Evolutionary conservation across 2,113 vertebrate species (phyloP).

Genomic region (Varanus komodoensis): DNA sequence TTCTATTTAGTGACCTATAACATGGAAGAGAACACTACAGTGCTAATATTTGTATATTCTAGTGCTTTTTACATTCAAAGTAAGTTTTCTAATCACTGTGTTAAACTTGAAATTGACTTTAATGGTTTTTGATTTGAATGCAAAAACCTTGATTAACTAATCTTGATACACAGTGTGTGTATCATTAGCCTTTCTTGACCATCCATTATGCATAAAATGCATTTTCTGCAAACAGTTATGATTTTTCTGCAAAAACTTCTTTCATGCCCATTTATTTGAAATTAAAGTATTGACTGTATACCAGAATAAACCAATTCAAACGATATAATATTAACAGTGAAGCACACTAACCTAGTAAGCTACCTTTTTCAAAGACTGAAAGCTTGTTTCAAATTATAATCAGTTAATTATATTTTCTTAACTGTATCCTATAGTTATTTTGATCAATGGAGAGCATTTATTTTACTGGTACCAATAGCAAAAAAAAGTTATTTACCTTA

Average conservation of each 20-base stretch:
- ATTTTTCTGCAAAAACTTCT: neutral
- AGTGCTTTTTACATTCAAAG: conserved; percentile 30
- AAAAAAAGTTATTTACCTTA: too few species aligned
- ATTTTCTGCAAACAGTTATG: neutral
- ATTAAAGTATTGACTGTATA: neutral
- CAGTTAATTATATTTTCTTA: too few species aligned
- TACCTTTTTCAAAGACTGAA: neutral
- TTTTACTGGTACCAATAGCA: too few species aligned
- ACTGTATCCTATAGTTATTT: neutral
- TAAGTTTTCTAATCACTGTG: conserved; percentile 47
- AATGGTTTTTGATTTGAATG: conserved; percentile 21
- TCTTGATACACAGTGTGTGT: neutral
- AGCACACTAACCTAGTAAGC: neutral
- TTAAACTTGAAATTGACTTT: conserved; percentile 45
- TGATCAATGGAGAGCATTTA: too few species aligned
- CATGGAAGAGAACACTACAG: conserved; percentile 34
- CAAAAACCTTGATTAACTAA: neutral
- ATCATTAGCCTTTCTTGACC: neutral
- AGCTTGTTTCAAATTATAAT: neutral
- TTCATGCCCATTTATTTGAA: neutral
- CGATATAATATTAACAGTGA: fast-evolving
- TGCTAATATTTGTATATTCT: conserved; percentile 52
- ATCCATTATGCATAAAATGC: neutral
- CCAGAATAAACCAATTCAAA: neutral
- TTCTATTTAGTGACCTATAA: conserved; percentile 20